Conservation (phyloP, 2,113 vertebrate genomes). For the Sialia sialis region DNA sequence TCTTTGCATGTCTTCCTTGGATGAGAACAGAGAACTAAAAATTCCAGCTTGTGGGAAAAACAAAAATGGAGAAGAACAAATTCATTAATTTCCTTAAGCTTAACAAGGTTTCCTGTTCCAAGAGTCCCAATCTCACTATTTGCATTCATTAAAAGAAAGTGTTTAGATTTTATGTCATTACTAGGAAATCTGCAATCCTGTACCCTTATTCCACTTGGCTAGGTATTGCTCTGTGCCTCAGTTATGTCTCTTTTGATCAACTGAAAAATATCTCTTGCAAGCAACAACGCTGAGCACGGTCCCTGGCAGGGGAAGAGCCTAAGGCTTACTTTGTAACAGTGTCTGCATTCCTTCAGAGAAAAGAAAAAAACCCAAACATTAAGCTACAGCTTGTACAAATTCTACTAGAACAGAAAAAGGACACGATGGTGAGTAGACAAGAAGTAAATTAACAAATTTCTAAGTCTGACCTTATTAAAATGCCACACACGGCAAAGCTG, state of each 20-base stretch:
- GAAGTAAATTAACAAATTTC: slow-evolving; percentile 34
- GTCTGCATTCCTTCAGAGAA: background rate
- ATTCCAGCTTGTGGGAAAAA: background rate
- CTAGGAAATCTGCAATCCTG: background rate
- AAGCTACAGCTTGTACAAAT: slow-evolving; percentile 1
- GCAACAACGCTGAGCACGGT: background rate
- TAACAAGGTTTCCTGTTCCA: background rate
- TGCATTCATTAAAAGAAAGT: background rate
- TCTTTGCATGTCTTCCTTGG: background rate
- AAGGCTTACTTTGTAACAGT: background rate
- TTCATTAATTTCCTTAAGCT: background rate
- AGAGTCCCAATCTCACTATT: background rate
- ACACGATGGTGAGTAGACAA: background rate
- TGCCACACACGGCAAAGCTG: slow-evolving; percentile 23
- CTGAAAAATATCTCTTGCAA: background rate
- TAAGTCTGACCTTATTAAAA: slow-evolving; percentile 57
- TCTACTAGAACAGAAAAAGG: background rate
- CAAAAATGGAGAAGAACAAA: background rate
- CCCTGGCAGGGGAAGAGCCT: background rate
- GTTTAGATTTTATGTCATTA: background rate
- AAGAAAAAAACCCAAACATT: background rate
- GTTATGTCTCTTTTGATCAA: background rate
- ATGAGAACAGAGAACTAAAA: background rate
- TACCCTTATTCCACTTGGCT: background rate
- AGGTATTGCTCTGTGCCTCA: background rate